A percentile compares a stretch with the other conserved stretches of the same genome.
phyloP scores from a whole-genome alignment of 2,888 invertebrate species.

The Zygaena filipendulae region DNA sequence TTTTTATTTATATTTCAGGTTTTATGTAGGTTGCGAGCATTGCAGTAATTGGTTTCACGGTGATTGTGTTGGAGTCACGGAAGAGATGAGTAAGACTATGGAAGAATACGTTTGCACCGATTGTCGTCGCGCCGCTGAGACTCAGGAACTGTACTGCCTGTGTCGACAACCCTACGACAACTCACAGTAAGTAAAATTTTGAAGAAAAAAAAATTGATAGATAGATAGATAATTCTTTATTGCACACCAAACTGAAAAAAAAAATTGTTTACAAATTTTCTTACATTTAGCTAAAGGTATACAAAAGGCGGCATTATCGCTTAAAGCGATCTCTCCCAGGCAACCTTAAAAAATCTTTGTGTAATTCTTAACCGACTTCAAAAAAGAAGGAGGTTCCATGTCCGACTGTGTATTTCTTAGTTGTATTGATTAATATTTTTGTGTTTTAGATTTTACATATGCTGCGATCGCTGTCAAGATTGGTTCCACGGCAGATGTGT shows the following conservation, averaged over 20 bases:
- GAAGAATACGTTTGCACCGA: conserved; percentile 91
- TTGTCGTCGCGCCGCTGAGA: conserved; percentile 86
- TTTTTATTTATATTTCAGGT: conserved; percentile 68
- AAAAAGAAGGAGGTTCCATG: no score
- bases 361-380: no score
- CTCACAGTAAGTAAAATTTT: conserved; percentile 82
- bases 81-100: conserved; percentile 89
- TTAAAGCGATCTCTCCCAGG: no score
- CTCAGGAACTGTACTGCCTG: conserved; percentile 94
- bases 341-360: no score
- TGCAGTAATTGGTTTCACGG: conserved; percentile 99
- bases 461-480: conserved; percentile 98
- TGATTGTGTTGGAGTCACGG: conserved; percentile 93
- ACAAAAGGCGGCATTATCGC: no score
- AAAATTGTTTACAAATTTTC: no score
- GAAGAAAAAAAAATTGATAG: no score
- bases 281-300: no score
- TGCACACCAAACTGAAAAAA: no score
- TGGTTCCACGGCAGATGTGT: conserved; percentile 99
- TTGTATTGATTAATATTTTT: conserved; percentile 1
- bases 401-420: no score
- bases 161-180: conserved; percentile 98
- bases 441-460: conserved; percentile 91
- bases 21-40: conserved; percentile 97
- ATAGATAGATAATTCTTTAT: no score